Conservation (phyloP, 2,113 vertebrate genomes). For the Acrocephalus kingi region DNA sequence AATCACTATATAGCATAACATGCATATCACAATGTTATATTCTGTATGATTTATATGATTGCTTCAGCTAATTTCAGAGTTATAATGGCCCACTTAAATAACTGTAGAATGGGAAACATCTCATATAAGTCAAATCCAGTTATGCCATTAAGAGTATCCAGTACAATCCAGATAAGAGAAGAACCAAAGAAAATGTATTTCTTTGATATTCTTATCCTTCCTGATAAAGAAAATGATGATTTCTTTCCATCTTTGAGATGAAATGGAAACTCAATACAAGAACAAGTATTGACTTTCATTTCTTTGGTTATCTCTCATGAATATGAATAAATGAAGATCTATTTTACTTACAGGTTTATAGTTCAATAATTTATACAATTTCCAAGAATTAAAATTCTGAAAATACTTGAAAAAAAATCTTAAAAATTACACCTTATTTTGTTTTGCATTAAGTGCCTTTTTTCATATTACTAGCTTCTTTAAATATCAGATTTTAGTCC, state of each 20-base stretch:
- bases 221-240: neutral
- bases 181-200: neutral
- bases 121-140: neutral
- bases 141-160: neutral
- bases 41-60: conserved; percentile 13
- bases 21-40: neutral
- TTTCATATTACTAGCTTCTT: neutral
- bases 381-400: neutral
- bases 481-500: neutral
- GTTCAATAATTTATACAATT: neutral
- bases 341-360: neutral
- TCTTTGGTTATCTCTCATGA: neutral
- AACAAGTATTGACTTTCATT: neutral
- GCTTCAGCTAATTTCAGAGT: conserved; percentile 20
- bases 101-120: neutral
- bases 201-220: neutral
- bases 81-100: neutral
- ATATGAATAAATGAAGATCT: neutral
- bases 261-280: neutral
- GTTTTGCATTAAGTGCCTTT: neutral
- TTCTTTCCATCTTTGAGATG: neutral
- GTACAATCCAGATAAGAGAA: neutral
- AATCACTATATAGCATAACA: neutral
- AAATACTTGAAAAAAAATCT: neutral
- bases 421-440: neutral